These are phyloP conservation scores for Perodicticus potto DNA, from an alignment of 2,797 vertebrate species.

Conservation along the genomic window DNA sequence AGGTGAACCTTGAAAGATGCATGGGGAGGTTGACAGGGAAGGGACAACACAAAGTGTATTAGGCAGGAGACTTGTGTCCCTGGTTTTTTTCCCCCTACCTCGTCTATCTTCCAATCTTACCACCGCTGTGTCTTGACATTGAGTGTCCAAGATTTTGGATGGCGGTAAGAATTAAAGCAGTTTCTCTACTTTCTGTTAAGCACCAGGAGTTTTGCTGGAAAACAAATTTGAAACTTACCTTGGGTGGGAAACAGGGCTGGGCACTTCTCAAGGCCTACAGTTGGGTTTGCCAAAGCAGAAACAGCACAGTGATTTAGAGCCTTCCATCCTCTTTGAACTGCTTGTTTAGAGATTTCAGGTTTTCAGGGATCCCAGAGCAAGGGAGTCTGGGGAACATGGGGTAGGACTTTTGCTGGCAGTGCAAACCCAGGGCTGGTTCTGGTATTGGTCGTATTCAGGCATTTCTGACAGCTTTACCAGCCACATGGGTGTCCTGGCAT, in stretches of 20 bases:
- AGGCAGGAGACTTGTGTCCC: background rate
- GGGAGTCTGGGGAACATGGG: background rate
- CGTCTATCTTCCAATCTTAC: background rate
- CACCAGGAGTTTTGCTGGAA: constrained; percentile 45
- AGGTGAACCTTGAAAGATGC: background rate
- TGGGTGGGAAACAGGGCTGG: background rate
- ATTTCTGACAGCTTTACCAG: constrained; percentile 40
- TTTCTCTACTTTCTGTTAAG: constrained; percentile 33
- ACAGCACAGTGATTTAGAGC: background rate
- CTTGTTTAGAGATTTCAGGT: background rate
- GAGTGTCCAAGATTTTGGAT: background rate
- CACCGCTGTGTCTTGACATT: constrained; percentile 1
- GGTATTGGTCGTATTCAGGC: background rate
- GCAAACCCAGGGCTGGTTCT: background rate
- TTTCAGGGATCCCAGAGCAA: background rate
- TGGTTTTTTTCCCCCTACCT: background rate
- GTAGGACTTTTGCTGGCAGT: background rate
- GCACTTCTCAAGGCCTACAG: background rate
- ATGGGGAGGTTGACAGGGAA: background rate
- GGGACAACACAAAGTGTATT: background rate
- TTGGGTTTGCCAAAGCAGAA: background rate
- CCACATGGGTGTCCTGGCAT: background rate
- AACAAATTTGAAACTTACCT: constrained; percentile 45
- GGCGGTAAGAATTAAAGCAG: background rate
- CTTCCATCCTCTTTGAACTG: background rate